Evolutionary conservation across 2,113 vertebrate species (phyloP).

Genomic region (Lutjanus erythropterus): DNA sequence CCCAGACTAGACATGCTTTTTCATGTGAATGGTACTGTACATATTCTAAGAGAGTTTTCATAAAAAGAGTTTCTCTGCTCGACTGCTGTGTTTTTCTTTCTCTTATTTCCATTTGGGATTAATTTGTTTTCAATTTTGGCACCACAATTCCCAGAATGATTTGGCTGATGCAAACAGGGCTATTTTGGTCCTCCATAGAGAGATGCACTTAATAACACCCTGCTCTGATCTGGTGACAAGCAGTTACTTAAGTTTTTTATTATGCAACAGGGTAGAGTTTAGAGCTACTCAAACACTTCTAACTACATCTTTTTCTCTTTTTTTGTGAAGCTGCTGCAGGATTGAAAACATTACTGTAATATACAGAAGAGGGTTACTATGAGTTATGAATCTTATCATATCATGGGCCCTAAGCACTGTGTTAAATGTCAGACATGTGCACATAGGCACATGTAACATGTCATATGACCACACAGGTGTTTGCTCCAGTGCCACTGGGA

Average conservation of each 20-base stretch:
- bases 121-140: not conserved
- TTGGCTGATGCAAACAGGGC: not conserved
- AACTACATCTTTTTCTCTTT: not conserved
- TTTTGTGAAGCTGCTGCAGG: not conserved
- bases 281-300: not conserved
- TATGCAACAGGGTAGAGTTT: not conserved
- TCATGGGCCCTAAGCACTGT: no score
- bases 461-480: constrained; percentile 16
- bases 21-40: not conserved
- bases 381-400: not conserved
- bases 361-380: not conserved
- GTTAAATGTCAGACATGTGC: not conserved
- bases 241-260: not conserved
- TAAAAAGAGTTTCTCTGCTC: not conserved
- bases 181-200: not conserved
- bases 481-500: constrained; percentile 14
- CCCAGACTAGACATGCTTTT: not conserved
- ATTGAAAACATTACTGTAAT: not conserved
- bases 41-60: not conserved
- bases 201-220: not conserved
- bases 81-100: not conserved
- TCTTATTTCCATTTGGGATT: not conserved
- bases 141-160: not conserved
- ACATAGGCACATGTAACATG: not conserved
- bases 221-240: not conserved